Evolutionary conservation across 2,797 vertebrate species (phyloP), one percentile per base, ranked within the genome.

Genomic region (Antrozous pallidus): DNA sequence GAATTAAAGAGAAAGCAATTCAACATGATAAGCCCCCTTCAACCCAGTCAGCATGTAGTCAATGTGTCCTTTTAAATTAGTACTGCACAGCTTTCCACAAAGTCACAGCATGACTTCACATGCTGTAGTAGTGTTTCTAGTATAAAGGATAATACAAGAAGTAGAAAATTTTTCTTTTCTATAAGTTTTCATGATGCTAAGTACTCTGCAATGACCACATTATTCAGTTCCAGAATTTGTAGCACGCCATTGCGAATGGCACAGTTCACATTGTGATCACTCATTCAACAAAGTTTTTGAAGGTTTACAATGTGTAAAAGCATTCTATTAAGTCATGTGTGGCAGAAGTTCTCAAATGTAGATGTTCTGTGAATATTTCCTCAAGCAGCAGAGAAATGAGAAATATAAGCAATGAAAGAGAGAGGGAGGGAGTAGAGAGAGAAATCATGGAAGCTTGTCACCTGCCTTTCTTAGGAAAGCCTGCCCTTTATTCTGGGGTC

Each of bases 1-100:
- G 38, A 96, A 74, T 92, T 82, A 94, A 94, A 97, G 94, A 42
- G 94, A 92, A 95, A 97, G 96, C 81, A 95, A 97, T 97, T 65
- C 85, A 90, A 84, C 94, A 45, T 94, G 95, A 28, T 58, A 42
- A 93, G 69, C 86, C 90, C 42, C 14, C 24, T 38, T 81, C 83
- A 90, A 92, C 74, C 11, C 71, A 89, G 18, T 89, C 86, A 95
- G 74, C 63, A 54, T 88, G 40, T 69, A 61, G 84, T 82, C 67
- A 63, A 13, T n/a, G 11, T 92, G 70, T 74, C 49, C 51, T 94
- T 80, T 93, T 93, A 85, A 89, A 86, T 97, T 88, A 96, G 63
- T 77, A 88, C 85, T 22, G 31, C 45, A 56, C 40, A 89, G 31
- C 42, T 94, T 96, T 97, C 94, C 2, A 11, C 24, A n/a, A 36